Evolutionary conservation across 2,113 vertebrate species (phyloP), one percentile per base, ranked within the genome.

Genomic region (Ochotona curzoniae): DNA sequence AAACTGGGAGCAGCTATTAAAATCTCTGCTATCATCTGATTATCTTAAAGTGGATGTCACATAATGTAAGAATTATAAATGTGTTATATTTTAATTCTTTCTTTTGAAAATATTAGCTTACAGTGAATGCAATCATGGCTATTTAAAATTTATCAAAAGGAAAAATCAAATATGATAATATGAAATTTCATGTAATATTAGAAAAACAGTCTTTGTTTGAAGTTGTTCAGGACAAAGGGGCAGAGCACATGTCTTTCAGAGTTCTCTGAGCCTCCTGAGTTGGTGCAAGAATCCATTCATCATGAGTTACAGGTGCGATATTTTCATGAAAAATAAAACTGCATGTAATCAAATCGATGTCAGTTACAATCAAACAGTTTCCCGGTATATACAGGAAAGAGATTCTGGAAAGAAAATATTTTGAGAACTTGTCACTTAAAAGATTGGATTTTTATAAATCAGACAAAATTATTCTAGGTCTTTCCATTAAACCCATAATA

Each of bases 311-410:
- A 21, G 17, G 7, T 69, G 10, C 82, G 54, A 85, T 21, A 61
- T 69, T 94, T 91, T 93, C 38, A 85, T 89, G 44, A 93, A 86
- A 95, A 92, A 87, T 71, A 71, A 87, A 93, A 83, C 63, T 61
- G 23, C 61, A 71, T 76, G 35, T 86, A 95, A 94, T 82, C n/a
- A 87, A 93, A 79, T 51, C 84, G 2, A 60, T 79, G 0, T 76
- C 81, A 83, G 25, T 20, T 93, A 73, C 28, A 91, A 70, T 67
- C 64, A 87, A 94, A 66, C 47, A 20, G 26, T 17, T 93, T 75
- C 38, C 30, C 79, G 38, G 28, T 91, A 35, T 26, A 88, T 8
- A 76, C 0, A 89, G 51, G 60, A 66, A 94, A 78, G 18, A 88
- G 7, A 74, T 82, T 90, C 44, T 49, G 13, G 67, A 90, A 93